A percentile compares a stretch with the other conserved stretches of the same genome.
These are phyloP conservation scores for Ooceraea biroi DNA, from an alignment of 1,140 invertebrate genomes.

Conservation along the genomic window DNA sequence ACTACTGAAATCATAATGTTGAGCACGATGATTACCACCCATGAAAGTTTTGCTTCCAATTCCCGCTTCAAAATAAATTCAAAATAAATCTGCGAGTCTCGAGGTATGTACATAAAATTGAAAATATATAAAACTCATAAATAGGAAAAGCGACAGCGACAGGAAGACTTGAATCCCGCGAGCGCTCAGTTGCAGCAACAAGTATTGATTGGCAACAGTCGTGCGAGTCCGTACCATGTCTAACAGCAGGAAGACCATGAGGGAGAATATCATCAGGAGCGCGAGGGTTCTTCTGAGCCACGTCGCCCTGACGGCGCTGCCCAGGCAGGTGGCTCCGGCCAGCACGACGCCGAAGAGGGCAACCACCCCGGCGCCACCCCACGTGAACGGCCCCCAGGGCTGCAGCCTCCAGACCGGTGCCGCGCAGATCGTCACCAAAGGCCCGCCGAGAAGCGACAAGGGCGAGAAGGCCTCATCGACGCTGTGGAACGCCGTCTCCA, in stretches of 20 bases:
- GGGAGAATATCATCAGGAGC: constrained; percentile 83
- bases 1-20: no score
- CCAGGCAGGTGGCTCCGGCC: constrained; percentile 83
- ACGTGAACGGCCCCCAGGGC: constrained; percentile 84
- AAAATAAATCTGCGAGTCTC: background rate
- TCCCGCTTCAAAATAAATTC: background rate
- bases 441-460: constrained; percentile 88
- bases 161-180: background rate
- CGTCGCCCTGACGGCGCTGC: constrained; percentile 82
- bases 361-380: constrained; percentile 83
- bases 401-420: constrained; percentile 86
- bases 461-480: constrained; percentile 90
- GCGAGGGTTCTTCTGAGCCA: constrained; percentile 84
- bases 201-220: constrained; percentile 11
- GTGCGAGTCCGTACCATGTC: constrained; percentile 79
- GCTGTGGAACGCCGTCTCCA: constrained; percentile 89
- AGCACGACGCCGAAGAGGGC: constrained; percentile 82
- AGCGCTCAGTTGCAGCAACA: constrained; percentile 5
- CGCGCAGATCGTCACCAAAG: constrained; percentile 88
- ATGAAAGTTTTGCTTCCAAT: background rate
- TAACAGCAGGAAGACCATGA: constrained; percentile 82
- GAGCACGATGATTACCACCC: background rate
- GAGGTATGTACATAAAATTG: background rate
- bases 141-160: background rate
- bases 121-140: no score